Evolutionary conservation across 2,113 vertebrate species (phyloP).

Genomic region (Sinocyclocheilus rhinocerous): DNA sequence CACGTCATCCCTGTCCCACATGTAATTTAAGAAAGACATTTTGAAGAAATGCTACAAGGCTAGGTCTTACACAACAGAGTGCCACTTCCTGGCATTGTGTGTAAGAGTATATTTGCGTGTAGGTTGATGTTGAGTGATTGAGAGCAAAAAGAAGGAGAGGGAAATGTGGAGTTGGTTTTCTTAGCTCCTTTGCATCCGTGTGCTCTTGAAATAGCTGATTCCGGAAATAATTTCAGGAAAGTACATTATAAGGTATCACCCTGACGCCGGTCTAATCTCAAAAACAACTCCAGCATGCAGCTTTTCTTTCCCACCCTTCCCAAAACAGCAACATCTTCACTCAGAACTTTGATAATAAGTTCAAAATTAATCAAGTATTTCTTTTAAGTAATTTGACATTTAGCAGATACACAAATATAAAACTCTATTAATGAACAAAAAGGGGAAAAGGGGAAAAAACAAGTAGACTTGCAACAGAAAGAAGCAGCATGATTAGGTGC

Average conservation of each 20-base stretch:
- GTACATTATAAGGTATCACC: constrained; percentile 40
- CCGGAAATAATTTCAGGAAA: constrained; percentile 58
- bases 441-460: neutral
- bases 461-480: neutral
- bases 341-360: neutral
- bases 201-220: constrained; percentile 44
- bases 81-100: constrained; percentile 61
- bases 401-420: neutral
- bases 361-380: neutral
- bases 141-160: constrained; percentile 34
- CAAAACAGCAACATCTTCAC: neutral
- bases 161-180: constrained; percentile 46
- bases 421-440: neutral
- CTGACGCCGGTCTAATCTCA: constrained; percentile 12
- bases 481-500: neutral
- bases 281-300: constrained; percentile 26
- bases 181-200: constrained; percentile 50
- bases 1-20: neutral
- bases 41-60: neutral
- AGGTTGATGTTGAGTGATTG: constrained; percentile 35
- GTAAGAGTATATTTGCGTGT: constrained; percentile 9
- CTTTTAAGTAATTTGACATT: neutral
- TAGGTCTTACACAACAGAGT: constrained; percentile 33
- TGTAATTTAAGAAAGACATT: neutral
- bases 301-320: constrained; percentile 19